Evolutionary conservation across 2,113 vertebrate species (phyloP).

Genomic region (Python bivittatus): DNA sequence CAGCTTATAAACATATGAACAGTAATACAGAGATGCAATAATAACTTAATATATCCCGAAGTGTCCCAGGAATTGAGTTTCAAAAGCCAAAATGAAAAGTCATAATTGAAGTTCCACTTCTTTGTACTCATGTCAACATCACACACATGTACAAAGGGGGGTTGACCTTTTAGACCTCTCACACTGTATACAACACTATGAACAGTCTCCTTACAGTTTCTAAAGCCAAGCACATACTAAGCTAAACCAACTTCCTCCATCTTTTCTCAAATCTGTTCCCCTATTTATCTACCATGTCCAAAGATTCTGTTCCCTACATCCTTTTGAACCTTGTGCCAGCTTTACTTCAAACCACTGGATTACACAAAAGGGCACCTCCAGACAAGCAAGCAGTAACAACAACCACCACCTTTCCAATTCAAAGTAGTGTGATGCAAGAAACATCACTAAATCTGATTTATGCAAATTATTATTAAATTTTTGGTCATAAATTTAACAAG

Average conservation of each 20-base stretch:
- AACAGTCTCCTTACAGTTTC: neutral
- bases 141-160: neutral
- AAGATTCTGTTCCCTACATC: neutral
- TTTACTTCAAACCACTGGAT: neutral
- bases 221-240: neutral
- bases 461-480: no score
- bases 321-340: neutral
- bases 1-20: neutral
- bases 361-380: neutral
- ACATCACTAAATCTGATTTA: no score
- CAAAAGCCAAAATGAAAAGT: neutral
- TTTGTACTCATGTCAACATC: neutral
- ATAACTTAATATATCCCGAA: neutral
- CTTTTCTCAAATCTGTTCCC: neutral
- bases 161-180: neutral
- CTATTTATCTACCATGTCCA: neutral
- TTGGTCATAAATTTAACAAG: no score
- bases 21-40: neutral
- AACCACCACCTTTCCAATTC: neutral
- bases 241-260: neutral
- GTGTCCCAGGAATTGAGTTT: neutral
- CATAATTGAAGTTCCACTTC: neutral
- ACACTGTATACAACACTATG: neutral
- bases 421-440: no score
- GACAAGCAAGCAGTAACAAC: neutral